Evolutionary conservation across 2,888 invertebrate species (phyloP).

Genomic region (Rugalucina vietnamica): DNA sequence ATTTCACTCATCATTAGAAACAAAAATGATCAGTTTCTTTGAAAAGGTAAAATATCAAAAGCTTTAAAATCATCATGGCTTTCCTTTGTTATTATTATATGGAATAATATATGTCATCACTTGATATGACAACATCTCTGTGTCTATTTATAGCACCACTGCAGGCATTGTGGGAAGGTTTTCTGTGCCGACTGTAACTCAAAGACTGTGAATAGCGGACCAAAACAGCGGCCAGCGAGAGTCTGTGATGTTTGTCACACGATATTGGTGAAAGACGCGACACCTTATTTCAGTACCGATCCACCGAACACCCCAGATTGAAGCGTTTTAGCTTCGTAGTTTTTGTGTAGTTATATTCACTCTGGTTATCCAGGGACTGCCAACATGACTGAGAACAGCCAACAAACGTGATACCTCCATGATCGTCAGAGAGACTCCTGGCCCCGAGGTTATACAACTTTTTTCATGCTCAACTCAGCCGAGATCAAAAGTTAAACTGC

Average conservation of each 20-base stretch:
- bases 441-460: too few relatives aligned
- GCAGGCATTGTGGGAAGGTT: conserved; percentile 97
- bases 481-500: too few relatives aligned
- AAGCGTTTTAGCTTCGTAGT: conserved; percentile 30
- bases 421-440: too few relatives aligned
- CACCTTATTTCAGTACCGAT: conserved; percentile 89
- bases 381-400: too few relatives aligned
- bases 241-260: conserved; percentile 99
- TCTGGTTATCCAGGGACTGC: too few relatives aligned
- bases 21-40: not conserved
- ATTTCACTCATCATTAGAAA: too few relatives aligned
- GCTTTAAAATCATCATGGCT: too few relatives aligned
- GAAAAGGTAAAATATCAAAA: too few relatives aligned
- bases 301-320: conserved; percentile 82
- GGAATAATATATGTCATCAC: not conserved
- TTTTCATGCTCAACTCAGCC: too few relatives aligned
- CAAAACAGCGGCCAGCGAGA: conserved; percentile 92
- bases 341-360: too few relatives aligned
- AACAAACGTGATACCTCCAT: too few relatives aligned
- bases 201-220: conserved; percentile 93
- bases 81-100: not conserved
- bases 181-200: conserved; percentile 95
- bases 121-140: too few relatives aligned
- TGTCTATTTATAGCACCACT: conserved; percentile 88
- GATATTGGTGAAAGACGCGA: conserved; percentile 88